Evolutionary conservation across 92 coral and sea anemone genomes (phyloP), one percentile per base, ranked within the genome.

Genomic region (Montipora capitata): DNA sequence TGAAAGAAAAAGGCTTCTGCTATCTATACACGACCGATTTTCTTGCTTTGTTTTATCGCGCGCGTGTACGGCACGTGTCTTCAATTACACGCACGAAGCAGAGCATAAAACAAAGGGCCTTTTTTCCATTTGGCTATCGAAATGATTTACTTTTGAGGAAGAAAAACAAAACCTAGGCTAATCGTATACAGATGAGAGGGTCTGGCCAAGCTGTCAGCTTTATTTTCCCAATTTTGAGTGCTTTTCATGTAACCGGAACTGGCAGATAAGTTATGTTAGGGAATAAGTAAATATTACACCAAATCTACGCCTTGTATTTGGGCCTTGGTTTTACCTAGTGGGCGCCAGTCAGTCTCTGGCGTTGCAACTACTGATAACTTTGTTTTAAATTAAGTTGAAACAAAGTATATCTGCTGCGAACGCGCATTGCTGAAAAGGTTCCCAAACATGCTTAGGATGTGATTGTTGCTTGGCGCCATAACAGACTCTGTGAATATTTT

Each of bases 161-260:
- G 54, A 68, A 51, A 81, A 69, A 49, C 83, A 62, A 67, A 62
- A 78, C 81, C 68, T 20, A 44, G 43, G 77, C 68, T 68, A 54
- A 81, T 68, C 77, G 67, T 52, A 68, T 68, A 59, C 68, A 68
- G 61, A 38, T 58, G 77, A 54, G 48, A 68, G 85, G 52, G 77
- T 16, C 85, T 63, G 85, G 68, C 77, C 52, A 3, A 35, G 75
- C 41, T 69, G 85, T 81, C 77, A 81, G 63, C 77, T 68, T 48
- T 69, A 51, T 81, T 81, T 81, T 74, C 77, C 76, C 67, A 35
- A 45, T 15, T 68, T 56, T 81, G 85, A 81, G 85, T 54, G 52
- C 67, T 59, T 83, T 83, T 83, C 79, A 7, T 83, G 78, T 83
- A 83, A 83, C 87, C 87, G 87, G 87, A 83, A 83, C 87, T 83